phyloP scores from a whole-genome alignment of 1,140 invertebrate genomes.

The Heliconius melpomene region DNA sequence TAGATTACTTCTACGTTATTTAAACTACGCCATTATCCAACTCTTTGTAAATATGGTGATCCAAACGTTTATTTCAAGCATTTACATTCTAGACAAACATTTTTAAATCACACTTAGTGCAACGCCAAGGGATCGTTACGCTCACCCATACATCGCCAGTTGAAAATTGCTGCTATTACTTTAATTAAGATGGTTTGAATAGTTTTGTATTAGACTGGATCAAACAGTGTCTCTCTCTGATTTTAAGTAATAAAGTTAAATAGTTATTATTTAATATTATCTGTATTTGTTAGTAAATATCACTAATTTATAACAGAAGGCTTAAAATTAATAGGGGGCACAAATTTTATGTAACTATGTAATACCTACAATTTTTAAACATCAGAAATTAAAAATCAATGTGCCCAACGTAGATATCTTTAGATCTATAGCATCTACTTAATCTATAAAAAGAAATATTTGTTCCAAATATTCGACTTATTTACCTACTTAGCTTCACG shows the following conservation, averaged over 20 bases:
- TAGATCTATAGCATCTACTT: no score
- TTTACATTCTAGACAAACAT: conserved; percentile 2
- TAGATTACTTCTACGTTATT: not conserved
- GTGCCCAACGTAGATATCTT: no score
- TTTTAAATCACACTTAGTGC: conserved; percentile 11
- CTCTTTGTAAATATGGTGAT: not conserved
- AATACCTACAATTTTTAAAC: no score
- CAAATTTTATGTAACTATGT: no score
- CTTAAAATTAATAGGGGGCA: no score
- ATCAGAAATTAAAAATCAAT: no score
- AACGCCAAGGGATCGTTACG: not conserved
- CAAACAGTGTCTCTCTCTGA: not conserved
- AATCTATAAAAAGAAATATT: no score
- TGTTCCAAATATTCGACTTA: no score
- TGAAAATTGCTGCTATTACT: conserved; percentile 9
- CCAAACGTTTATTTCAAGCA: not conserved
- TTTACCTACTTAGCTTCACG: no score
- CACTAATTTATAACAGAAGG: no score
- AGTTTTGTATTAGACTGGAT: conserved; percentile 1
- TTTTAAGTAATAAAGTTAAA: not conserved
- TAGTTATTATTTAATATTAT: not conserved
- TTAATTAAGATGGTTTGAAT: conserved; percentile 14
- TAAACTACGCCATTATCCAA: not conserved
- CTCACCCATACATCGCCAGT: conserved; percentile 3
- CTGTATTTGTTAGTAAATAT: no score